Evolutionary conservation across 2,113 vertebrate species (phyloP).

Genomic region (Ramphastos sulfuratus): DNA sequence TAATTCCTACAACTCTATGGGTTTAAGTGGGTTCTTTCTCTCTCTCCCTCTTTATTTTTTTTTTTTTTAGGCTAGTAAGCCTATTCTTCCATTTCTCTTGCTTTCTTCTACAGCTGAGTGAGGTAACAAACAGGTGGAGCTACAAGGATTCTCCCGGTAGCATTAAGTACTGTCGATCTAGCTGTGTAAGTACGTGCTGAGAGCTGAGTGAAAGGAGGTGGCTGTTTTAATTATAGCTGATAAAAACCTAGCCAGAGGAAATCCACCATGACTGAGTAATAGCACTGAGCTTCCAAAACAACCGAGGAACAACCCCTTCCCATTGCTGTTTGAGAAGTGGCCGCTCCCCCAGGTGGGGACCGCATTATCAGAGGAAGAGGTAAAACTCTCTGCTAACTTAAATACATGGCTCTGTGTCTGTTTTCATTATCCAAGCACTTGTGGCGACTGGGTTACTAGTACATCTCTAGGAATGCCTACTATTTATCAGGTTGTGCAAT

Average conservation of each 20-base stretch:
- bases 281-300: conserved; percentile 14
- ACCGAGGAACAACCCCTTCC: not conserved
- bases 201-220: not conserved
- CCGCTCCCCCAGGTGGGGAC: not conserved
- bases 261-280: conserved; percentile 9
- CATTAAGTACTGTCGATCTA: not conserved
- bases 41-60: not conserved
- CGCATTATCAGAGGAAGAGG: not conserved
- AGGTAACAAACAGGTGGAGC: not conserved
- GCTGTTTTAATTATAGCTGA: conserved; percentile 8
- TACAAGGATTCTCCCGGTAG: not conserved
- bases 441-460: not conserved
- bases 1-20: not conserved
- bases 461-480: conserved; percentile 26
- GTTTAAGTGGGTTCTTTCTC: not conserved
- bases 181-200: not conserved
- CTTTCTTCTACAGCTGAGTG: not conserved
- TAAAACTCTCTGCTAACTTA: not conserved
- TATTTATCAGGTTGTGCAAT: conserved; percentile 47
- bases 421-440: conserved; percentile 10
- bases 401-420: not conserved
- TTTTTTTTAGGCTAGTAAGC: not conserved
- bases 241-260: conserved; percentile 15
- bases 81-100: not conserved
- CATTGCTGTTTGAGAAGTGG: not conserved